phyloP scores from a whole-genome alignment of 2,113 vertebrate species.

The Tichodroma muraria region DNA sequence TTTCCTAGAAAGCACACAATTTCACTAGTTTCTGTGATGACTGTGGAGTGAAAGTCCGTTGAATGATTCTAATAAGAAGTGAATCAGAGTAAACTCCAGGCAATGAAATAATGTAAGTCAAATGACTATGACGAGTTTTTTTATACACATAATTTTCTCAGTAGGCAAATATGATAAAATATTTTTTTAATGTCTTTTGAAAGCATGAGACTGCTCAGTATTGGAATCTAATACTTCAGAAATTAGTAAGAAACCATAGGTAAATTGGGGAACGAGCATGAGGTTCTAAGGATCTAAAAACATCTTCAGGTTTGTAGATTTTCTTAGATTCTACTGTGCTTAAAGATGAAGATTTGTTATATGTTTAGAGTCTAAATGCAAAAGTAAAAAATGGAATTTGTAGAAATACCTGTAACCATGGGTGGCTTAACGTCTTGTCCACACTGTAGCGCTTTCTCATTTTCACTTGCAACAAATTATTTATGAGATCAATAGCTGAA shows the following conservation, averaged over 20 bases:
- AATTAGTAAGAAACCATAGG: background rate
- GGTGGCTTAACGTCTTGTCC: conserved; percentile 95
- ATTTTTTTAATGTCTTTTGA: background rate
- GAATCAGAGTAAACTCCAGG: background rate
- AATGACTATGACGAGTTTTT: background rate
- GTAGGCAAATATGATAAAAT: background rate
- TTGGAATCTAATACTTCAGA: background rate
- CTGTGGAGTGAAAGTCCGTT: background rate
- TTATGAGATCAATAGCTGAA: conserved; percentile 95
- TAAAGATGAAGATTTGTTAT: background rate
- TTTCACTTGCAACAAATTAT: conserved; percentile 98
- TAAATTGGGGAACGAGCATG: background rate
- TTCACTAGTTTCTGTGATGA: background rate
- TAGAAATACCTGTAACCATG: conserved; percentile 90
- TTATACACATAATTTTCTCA: background rate
- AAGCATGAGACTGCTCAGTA: background rate
- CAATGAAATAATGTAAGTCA: background rate
- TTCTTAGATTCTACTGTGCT: background rate
- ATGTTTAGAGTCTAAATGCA: background rate
- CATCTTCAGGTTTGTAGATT: background rate
- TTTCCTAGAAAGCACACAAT: background rate
- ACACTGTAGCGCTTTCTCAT: conserved; percentile 98
- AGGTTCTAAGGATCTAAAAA: background rate
- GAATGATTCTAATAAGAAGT: background rate
- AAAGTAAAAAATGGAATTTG: background rate